Base-by-base conservation (phyloP, 2,113 vertebrate species). In the Hemichromis elongatus region DNA sequence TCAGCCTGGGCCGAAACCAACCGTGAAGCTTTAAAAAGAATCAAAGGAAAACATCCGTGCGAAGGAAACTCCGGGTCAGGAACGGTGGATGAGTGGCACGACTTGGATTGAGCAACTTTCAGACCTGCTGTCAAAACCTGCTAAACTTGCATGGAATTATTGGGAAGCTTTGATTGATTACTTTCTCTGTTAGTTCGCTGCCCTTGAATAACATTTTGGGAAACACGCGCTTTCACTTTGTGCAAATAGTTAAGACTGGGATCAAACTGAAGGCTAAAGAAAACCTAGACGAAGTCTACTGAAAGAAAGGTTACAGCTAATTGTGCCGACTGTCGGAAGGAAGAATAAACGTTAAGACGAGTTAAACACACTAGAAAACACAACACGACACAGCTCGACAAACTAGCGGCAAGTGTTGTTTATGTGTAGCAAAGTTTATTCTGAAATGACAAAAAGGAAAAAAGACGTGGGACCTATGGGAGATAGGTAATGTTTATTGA, bases 1-100 rank as follows among this genome's bases (percentile, higher is more conserved):
- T 85, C 7, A 55, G 66, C 28, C 37, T 79, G 80, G 89, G 55
- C 66, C 77, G 84, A 88, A 93, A 90, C 88, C 84, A 63, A 87
- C 80, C 84, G 4, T 87, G 55, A 82, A 81, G 75, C 86, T 90
- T 90, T 90, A 83, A 83, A 94, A 90, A 85, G 77, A 88, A 88
- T 84, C 80, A 87, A 85, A 90, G 77, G 63, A n/a, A 91, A 92
- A 91, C 84, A 75, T n/a, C 83, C 5, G 79, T 30, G 68, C 42
- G 63, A 70, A 84, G 85, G 68, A 80, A 89, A 81, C 61, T 59
- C 70, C 50, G 21, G 4, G 55, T 81, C 70, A 47, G 59, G 35
- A 70, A 79, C 12, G 0, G 50, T 19, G 75, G 73, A 79, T 42
- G 52, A 53, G 79, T 81, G 5, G 8, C n/a, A 30, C 3, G 4